Percentiles rank a stretch among this genome's conserved stretches.
These are phyloP conservation scores for Tupaia tana DNA, from an alignment of 2,113 vertebrate species.

Conservation along the genomic window DNA sequence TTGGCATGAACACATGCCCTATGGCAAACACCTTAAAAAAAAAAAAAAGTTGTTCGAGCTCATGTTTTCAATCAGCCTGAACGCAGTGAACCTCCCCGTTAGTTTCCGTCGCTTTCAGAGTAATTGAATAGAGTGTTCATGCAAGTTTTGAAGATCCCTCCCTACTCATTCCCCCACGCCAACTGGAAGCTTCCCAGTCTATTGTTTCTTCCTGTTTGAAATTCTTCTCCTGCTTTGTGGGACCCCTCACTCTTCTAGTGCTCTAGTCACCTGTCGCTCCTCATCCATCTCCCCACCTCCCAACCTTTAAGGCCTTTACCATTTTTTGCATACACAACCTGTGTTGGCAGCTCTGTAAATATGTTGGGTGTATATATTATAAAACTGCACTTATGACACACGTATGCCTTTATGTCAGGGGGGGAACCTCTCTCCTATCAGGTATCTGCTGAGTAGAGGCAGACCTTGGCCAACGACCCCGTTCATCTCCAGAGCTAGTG, in stretches of 20 bases:
- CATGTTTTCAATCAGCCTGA: not conserved
- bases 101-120: not conserved
- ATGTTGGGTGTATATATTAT: not conserved
- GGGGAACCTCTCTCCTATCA: fast-evolving
- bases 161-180: not conserved
- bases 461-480: fast-evolving
- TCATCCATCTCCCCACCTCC: not conserved
- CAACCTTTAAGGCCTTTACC: not conserved
- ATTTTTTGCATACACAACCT: not conserved
- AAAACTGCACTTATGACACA: fast-evolving
- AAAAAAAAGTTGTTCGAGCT: not conserved
- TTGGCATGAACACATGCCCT: too few species aligned
- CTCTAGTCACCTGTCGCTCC: not conserved
- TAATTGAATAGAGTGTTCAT: not conserved
- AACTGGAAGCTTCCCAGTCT: not conserved
- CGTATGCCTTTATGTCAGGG: not conserved
- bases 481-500: not conserved
- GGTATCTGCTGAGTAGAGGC: not conserved
- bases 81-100: not conserved
- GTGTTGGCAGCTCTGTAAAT: not conserved
- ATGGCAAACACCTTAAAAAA: too few species aligned
- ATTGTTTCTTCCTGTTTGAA: not conserved
- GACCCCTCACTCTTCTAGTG: not conserved
- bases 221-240: not conserved
- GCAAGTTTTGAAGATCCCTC: not conserved